Evolutionary conservation across 2,797 vertebrate species (phyloP).

Genomic region (Enteromius unitaeniatus): DNA sequence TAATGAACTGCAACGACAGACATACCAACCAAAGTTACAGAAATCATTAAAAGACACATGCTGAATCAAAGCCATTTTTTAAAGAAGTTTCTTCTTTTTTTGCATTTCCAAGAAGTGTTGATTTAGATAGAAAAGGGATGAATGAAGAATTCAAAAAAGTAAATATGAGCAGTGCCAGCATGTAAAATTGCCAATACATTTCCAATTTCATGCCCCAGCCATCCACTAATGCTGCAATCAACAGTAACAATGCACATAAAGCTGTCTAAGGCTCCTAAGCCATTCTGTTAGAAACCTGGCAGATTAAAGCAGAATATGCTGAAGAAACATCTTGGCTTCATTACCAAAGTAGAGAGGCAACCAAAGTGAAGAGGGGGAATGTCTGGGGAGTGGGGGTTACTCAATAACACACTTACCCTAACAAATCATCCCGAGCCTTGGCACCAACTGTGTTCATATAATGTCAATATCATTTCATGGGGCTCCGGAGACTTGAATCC

Average conservation of each 20-base stretch:
- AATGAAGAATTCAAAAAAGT: slow-evolving; percentile 3
- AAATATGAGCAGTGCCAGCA: slow-evolving; percentile 27
- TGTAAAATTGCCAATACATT: slow-evolving; percentile 46
- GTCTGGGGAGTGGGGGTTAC: slow-evolving; percentile 39
- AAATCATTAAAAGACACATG: neutral
- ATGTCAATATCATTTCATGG: slow-evolving; percentile 72
- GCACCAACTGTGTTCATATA: slow-evolving; percentile 59
- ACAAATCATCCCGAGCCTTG: slow-evolving; percentile 62
- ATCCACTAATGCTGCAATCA: slow-evolving; percentile 47
- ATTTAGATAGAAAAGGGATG: neutral
- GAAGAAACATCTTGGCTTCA: slow-evolving; percentile 56
- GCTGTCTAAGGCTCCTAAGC: slow-evolving; percentile 41
- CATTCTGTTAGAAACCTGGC: slow-evolving; percentile 41
- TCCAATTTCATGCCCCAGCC: slow-evolving; percentile 53
- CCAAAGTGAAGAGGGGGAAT: slow-evolving; percentile 6
- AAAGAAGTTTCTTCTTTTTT: neutral
- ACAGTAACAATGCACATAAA: slow-evolving; percentile 56
- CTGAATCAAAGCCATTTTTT: slow-evolving; percentile 3
- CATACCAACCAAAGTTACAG: neutral
- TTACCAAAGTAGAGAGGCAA: slow-evolving; percentile 57
- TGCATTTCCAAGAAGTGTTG: neutral
- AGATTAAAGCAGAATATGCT: slow-evolving; percentile 39
- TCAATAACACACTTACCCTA: slow-evolving; percentile 57
- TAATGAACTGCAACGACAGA: neutral
- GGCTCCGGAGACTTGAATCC: slow-evolving; percentile 69